These are phyloP conservation scores for Synaphobranchus kaupii DNA, from an alignment of 2,797 vertebrate species.

Conservation along the genomic window DNA sequence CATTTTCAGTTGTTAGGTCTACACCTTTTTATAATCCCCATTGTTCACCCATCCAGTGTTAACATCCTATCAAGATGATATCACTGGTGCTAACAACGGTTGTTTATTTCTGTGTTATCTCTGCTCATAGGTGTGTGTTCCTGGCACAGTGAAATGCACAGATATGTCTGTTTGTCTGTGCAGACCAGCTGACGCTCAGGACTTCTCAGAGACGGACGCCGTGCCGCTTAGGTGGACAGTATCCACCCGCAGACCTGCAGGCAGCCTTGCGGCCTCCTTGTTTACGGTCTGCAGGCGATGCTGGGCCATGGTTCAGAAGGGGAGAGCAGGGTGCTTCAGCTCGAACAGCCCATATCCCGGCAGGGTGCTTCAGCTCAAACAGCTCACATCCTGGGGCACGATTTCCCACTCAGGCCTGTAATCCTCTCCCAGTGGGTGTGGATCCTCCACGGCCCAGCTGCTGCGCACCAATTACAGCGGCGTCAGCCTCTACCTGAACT, in stretches of 20 bases:
- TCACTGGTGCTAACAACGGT: neutral
- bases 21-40: neutral
- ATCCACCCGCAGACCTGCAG: neutral
- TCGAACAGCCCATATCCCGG: neutral
- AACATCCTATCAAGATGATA: neutral
- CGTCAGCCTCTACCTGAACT: conserved; percentile 84
- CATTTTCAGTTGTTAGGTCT: neutral
- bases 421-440: conserved; percentile 40
- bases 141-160: neutral
- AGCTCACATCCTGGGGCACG: neutral
- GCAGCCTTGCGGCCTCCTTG: neutral
- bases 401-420: conserved; percentile 65
- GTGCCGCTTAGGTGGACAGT: neutral
- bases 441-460: conserved; percentile 68
- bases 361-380: neutral
- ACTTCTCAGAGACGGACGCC: neutral
- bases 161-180: neutral
- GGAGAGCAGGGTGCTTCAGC: neutral
- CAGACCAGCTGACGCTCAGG: neutral
- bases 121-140: neutral
- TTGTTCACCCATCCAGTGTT: neutral
- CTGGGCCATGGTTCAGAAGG: neutral
- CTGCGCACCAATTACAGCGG: conserved; percentile 96
- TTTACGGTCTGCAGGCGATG: neutral
- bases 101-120: neutral